A percentile compares a stretch with the other conserved stretches of the same genome.
Evolutionary conservation across 2,113 vertebrate species (phyloP).

Genomic region (Sinocyclocheilus anophthalmus): DNA sequence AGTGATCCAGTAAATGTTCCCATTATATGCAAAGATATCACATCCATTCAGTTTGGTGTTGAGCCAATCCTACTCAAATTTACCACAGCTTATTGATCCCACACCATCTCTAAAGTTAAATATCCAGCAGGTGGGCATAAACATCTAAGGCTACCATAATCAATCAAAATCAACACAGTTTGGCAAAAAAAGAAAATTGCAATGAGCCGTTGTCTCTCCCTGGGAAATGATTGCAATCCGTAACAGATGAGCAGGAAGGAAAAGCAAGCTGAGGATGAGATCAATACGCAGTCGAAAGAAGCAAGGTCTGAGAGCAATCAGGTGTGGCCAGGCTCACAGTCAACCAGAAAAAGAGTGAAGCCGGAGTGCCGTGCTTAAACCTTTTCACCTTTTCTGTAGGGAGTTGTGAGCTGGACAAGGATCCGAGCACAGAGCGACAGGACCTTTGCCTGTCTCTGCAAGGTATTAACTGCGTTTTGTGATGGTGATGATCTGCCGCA

Average conservation of each 20-base stretch:
- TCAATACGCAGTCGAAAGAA: conserved; percentile 43
- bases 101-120: not conserved
- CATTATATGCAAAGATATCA: not conserved
- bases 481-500: conserved; percentile 36
- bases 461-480: conserved; percentile 41
- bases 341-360: conserved; percentile 9
- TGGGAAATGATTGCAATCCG: conserved; percentile 4
- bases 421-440: not conserved
- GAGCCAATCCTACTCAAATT: not conserved
- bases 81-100: conserved; percentile 20
- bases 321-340: conserved; percentile 15
- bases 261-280: conserved; percentile 21
- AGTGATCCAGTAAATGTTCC: not conserved
- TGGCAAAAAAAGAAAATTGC: not conserved
- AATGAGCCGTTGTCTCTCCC: not conserved
- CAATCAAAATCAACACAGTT: conserved; percentile 9
- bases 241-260: conserved; percentile 14
- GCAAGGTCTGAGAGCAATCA: conserved; percentile 31
- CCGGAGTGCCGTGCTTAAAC: not conserved
- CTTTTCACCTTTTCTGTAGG: conserved; percentile 23
- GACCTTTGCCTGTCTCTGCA: conserved; percentile 10
- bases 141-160: conserved; percentile 7
- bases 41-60: not conserved
- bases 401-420: conserved; percentile 24
- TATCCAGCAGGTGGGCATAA: conserved; percentile 14